Conservation (phyloP, 2,888 invertebrate species). For the Cotesia congregata region DNA sequence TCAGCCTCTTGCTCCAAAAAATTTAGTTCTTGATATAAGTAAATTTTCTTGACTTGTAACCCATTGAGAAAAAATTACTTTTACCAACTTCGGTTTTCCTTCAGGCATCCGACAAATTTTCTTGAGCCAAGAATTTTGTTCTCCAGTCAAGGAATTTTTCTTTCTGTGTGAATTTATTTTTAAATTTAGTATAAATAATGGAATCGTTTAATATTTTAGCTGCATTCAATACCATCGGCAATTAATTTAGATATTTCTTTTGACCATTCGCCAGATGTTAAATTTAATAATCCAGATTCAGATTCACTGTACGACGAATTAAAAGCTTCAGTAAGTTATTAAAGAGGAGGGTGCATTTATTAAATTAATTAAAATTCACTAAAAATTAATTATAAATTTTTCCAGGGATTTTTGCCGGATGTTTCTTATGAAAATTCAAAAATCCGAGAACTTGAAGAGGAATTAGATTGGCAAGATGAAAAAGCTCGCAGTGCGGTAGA, state of each 20-base stretch:
- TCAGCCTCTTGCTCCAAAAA: no score
- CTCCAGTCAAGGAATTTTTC: no score
- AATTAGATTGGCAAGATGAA: constrained; percentile 50
- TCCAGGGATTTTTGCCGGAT: constrained; percentile 53
- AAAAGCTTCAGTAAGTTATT: constrained; percentile 53
- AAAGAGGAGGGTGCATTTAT: neutral
- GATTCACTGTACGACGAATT: constrained; percentile 54
- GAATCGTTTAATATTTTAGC: constrained; percentile 38
- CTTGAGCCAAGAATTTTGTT: neutral
- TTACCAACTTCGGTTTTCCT: neutral
- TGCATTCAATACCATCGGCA: constrained; percentile 47
- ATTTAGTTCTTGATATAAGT: no score
- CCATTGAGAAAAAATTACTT: no score
- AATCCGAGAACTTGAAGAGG: constrained; percentile 50
- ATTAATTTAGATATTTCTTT: constrained; percentile 40
- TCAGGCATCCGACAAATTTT: neutral
- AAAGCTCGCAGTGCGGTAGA: constrained; percentile 46
- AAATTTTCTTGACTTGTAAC: no score
- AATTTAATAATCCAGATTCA: constrained; percentile 37
- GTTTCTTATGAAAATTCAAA: constrained; percentile 43
- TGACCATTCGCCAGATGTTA: constrained; percentile 47
- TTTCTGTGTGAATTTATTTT: neutral
- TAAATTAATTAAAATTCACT: constrained; percentile 2
- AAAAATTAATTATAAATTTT: constrained; percentile 23
- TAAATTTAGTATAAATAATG: neutral